phyloP scores from a whole-genome alignment of 92 coral and sea anemone genomes.

The Parazoanthus swiftii region DNA sequence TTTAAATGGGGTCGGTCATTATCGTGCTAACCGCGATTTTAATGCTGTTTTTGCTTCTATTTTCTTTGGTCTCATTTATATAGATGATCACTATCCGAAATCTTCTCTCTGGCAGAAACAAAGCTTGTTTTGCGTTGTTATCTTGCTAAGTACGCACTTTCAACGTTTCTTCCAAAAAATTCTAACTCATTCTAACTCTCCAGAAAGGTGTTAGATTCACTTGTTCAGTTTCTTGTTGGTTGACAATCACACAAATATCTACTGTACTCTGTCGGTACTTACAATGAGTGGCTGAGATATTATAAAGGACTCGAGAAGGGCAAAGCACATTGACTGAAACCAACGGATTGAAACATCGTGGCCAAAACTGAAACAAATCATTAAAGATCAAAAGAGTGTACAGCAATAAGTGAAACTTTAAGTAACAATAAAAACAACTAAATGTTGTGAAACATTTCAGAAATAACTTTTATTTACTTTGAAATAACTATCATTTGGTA shows the following conservation, averaged over 20 bases:
- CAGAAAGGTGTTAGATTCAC: too few species aligned
- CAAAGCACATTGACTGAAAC: conserved; percentile 72
- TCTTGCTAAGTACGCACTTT: background rate
- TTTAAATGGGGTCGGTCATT: too few species aligned
- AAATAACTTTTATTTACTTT: too few species aligned
- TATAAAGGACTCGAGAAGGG: conserved; percentile 71
- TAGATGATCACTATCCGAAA: background rate
- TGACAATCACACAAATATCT: background rate
- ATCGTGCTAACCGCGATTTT: too few species aligned
- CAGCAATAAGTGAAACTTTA: background rate
- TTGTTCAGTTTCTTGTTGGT: background rate
- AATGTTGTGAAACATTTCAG: too few species aligned
- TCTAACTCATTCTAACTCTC: too few species aligned
- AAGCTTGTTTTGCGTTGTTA: background rate
- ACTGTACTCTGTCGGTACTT: background rate
- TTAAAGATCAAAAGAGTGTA: background rate
- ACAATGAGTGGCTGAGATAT: conserved; percentile 78
- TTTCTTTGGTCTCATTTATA: too few species aligned
- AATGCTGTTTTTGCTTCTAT: too few species aligned
- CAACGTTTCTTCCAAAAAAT: background rate
- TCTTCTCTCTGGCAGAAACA: too few species aligned
- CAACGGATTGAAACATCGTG: conserved; percentile 71
- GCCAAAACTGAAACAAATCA: conserved; percentile 67
- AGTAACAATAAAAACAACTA: background rate
- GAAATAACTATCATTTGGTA: too few species aligned